Base-by-base conservation (phyloP, 1,140 invertebrate species). In the Drosophila nannoptera region DNA sequence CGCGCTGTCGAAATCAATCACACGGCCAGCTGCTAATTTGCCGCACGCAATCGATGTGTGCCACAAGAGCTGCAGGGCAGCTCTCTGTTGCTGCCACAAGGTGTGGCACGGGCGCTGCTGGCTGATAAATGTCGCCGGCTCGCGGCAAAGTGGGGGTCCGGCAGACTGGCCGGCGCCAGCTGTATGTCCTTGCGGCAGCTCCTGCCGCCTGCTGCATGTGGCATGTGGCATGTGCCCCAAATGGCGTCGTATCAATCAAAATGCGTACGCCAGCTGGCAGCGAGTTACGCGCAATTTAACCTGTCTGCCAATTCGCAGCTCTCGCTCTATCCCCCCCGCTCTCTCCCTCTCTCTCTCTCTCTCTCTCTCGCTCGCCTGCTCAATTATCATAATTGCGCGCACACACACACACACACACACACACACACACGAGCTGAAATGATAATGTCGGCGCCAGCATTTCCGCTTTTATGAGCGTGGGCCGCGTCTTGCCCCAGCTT, bases 391-490 rank as follows among this genome's bases (percentile, higher is more conserved):
- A 84, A 84, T 84, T 86, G 81, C 73, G 53, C 65, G 29, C 29
- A 22, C 59, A 50, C 38, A 52, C 33, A n/a, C n/a, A n/a, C n/a
- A n/a, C n/a, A 38, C 12, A 58, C 42, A 38, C 12, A 58, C 42
- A 43, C 42, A 32, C 9, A 32, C 5, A 50, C 29, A 43, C 59
- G 53, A 65, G 69, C 63, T 64, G 50, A 78, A 86, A 84, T 84
- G 81, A 84, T 84, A 81, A 86, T 84, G 82, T 86, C 81, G 81
- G 81, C 81, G 81, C 81, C 81, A 87, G 81, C 64, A 84, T 81
- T 84, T 84, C 81, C 81, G 81, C 63, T 80, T 75, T 68, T 86
- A 83, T 83, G 83, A 83, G 73, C 81, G 73, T 69, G 73, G 53
- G 53, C 53, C 22, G 22, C 22, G 22, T 22, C 22, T 22, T 22